A percentile compares a stretch with the other conserved stretches of the same genome.
Conservation (phyloP, 2,113 vertebrate genomes). For the Furnarius figulus region DNA sequence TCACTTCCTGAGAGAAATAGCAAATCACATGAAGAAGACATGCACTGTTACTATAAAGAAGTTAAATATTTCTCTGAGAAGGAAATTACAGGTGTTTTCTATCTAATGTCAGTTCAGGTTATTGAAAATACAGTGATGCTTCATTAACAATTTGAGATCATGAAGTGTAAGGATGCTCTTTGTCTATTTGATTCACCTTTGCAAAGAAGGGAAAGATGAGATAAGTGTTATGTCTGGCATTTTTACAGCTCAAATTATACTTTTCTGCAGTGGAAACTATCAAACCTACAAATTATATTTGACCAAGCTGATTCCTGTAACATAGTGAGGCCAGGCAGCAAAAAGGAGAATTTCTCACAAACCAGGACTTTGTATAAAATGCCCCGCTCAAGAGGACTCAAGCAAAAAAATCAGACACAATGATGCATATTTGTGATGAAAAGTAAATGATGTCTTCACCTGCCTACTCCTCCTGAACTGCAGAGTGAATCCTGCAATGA, state of each 20-base stretch:
- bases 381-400: neutral
- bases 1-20: neutral
- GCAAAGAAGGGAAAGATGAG: neutral
- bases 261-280: neutral
- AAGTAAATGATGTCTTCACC: neutral
- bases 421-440: neutral
- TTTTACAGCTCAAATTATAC: neutral
- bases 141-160: neutral
- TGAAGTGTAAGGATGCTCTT: neutral
- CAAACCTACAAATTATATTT: constrained; percentile 2
- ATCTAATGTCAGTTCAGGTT: neutral
- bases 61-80: neutral
- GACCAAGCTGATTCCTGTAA: neutral
- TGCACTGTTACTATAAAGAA: neutral
- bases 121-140: neutral
- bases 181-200: neutral
- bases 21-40: neutral
- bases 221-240: neutral
- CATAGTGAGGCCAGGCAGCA: neutral
- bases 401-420: neutral
- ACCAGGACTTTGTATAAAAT: neutral
- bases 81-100: neutral
- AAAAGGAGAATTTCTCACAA: neutral
- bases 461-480: neutral
- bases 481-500: neutral